Percentiles rank a stretch among this genome's conserved stretches.
Evolutionary conservation across 2,888 invertebrate species (phyloP).

Genomic region (Leptogaster cylindrica): DNA sequence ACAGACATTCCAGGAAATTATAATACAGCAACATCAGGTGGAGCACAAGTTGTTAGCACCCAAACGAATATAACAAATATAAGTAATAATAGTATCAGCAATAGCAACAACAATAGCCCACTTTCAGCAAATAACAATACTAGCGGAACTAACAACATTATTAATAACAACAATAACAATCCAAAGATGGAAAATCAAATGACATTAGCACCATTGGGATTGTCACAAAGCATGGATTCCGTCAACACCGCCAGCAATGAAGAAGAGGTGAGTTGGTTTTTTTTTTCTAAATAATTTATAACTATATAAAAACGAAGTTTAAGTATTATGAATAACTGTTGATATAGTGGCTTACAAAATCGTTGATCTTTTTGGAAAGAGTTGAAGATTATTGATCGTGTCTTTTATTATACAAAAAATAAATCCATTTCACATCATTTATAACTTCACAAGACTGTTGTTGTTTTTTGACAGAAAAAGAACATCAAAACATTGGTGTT

Average conservation of each 20-base stretch:
- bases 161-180: slow-evolving; percentile 53
- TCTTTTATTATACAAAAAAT: too few relatives aligned
- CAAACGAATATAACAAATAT: slow-evolving; percentile 47
- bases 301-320: too few relatives aligned
- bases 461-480: too few relatives aligned
- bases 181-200: slow-evolving; percentile 62
- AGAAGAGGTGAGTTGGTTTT: slow-evolving; percentile 82
- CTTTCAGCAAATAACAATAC: slow-evolving; percentile 27
- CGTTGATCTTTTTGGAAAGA: too few relatives aligned
- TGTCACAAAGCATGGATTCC: slow-evolving; percentile 97
- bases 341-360: too few relatives aligned
- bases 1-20: slow-evolving; percentile 55
- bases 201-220: slow-evolving; percentile 75
- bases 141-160: slow-evolving; percentile 45
- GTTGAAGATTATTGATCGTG: too few relatives aligned
- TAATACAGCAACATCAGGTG: slow-evolving; percentile 57
- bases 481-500: too few relatives aligned
- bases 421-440: too few relatives aligned
- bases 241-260: slow-evolving; percentile 95
- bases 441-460: too few relatives aligned
- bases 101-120: neutral
- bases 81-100: slow-evolving; percentile 48
- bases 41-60: slow-evolving; percentile 42
- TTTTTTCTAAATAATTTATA: too few relatives aligned
- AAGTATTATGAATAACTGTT: too few relatives aligned